Percentiles rank a stretch among this genome's conserved stretches.
Evolutionary conservation across 2,888 invertebrate species (phyloP).

Genomic region (Brachyptera putata): DNA sequence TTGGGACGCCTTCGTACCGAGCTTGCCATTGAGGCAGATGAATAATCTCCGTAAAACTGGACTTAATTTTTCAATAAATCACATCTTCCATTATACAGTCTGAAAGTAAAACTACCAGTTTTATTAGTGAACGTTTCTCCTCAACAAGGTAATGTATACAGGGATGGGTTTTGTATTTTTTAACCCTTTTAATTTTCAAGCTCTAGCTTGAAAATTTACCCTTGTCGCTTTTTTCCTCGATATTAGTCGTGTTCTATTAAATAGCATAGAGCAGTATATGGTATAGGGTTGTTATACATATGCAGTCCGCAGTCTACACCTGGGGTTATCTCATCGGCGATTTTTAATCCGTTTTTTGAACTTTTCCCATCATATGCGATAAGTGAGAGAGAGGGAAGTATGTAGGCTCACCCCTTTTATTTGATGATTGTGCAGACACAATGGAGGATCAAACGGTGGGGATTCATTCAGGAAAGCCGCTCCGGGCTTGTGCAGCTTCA

Average conservation of each 20-base stretch:
- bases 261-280: constrained; percentile 2
- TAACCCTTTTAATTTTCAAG: constrained; percentile 10
- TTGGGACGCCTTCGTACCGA: no score
- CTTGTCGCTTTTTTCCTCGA: background rate
- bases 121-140: constrained; percentile 7
- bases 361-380: constrained; percentile 13
- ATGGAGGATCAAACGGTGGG: no score
- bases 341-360: constrained; percentile 17
- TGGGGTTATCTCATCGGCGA: constrained; percentile 5
- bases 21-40: no score
- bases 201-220: constrained; percentile 15
- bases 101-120: background rate
- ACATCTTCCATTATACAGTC: no score
- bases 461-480: no score
- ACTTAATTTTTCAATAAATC: no score
- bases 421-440: no score
- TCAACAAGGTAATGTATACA: constrained; percentile 5
- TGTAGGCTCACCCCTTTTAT: constrained; percentile 8
- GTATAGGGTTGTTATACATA: background rate
- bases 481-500: no score
- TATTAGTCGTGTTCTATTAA: constrained; percentile 6
- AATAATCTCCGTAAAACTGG: no score
- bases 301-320: background rate
- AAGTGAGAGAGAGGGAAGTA: no score
- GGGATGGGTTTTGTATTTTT: constrained; percentile 13